phyloP scores from a whole-genome alignment of 2,113 vertebrate genomes.

The Leucopternis melanops region DNA sequence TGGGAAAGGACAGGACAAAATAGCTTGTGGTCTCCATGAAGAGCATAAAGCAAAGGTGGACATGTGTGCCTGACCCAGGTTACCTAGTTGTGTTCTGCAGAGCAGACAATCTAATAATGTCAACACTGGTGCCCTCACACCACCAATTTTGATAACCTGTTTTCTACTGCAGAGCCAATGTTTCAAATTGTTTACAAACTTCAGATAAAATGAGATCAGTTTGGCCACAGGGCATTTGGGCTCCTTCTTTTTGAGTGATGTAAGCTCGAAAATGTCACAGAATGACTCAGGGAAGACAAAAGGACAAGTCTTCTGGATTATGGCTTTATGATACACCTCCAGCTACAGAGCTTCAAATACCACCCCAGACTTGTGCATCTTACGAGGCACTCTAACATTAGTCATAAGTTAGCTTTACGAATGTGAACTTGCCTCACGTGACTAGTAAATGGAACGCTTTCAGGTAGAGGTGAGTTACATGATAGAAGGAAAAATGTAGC shows the following conservation, averaged over 20 bases:
- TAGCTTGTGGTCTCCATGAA: neutral
- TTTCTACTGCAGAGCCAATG: conserved; percentile 17
- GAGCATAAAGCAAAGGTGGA: neutral
- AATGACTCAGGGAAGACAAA: neutral
- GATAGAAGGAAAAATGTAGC: neutral
- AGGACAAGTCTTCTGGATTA: neutral
- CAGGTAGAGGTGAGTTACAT: neutral
- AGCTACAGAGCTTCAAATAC: neutral
- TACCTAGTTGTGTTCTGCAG: neutral
- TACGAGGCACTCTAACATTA: neutral
- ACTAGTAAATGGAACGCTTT: neutral
- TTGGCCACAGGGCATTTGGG: neutral
- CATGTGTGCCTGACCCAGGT: neutral
- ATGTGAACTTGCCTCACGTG: neutral
- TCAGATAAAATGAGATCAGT: neutral
- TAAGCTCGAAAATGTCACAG: neutral
- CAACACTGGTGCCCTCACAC: neutral
- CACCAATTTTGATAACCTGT: neutral
- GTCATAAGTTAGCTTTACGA: neutral
- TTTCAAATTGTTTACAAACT: conserved; percentile 21
- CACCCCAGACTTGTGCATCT: neutral
- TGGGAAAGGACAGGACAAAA: neutral
- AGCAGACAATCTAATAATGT: neutral
- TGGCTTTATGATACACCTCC: neutral
- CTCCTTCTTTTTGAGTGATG: neutral